Evolutionary conservation across 1,140 invertebrate species (phyloP).

Genomic region (Drosophila teissieri): DNA sequence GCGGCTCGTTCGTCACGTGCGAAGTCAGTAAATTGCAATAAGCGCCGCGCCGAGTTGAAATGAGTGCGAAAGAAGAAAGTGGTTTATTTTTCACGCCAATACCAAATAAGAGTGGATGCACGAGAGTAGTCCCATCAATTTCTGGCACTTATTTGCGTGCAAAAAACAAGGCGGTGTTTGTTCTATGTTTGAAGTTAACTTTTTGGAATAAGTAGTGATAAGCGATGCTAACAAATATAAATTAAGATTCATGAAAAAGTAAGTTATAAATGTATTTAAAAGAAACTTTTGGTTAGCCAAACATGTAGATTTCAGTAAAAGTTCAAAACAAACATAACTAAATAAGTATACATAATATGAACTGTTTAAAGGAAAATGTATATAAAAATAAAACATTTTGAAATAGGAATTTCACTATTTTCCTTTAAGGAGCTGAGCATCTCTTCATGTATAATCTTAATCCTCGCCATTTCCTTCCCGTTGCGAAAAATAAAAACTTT

Average conservation of each 20-base stretch:
- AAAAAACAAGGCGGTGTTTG: conserved; percentile 9
- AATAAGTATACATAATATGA: too few relatives aligned
- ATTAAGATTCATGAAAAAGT: background rate
- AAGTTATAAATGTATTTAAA: background rate
- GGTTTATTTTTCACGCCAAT: conserved; percentile 38
- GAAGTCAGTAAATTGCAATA: conserved; percentile 73
- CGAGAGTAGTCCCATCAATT: conserved; percentile 47
- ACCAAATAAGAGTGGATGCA: conserved; percentile 40
- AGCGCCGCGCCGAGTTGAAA: conserved; percentile 57
- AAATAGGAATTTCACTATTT: background rate
- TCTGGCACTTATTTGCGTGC: conserved; percentile 5
- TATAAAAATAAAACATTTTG: background rate
- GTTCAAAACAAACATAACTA: too few relatives aligned
- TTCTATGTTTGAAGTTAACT: too few relatives aligned
- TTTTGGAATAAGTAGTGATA: background rate
- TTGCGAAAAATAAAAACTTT: conserved; percentile 5
- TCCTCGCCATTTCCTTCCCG: conserved; percentile 32
- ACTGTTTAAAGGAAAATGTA: too few relatives aligned
- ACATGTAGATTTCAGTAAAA: background rate
- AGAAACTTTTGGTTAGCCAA: too few relatives aligned
- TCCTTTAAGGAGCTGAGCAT: background rate
- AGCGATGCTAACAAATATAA: background rate
- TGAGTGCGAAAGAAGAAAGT: conserved; percentile 44
- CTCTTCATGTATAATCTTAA: conserved; percentile 34
- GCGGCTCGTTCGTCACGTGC: conserved; percentile 71